Conservation (phyloP, 2,113 vertebrate species). For the Chaetura pelagica region DNA sequence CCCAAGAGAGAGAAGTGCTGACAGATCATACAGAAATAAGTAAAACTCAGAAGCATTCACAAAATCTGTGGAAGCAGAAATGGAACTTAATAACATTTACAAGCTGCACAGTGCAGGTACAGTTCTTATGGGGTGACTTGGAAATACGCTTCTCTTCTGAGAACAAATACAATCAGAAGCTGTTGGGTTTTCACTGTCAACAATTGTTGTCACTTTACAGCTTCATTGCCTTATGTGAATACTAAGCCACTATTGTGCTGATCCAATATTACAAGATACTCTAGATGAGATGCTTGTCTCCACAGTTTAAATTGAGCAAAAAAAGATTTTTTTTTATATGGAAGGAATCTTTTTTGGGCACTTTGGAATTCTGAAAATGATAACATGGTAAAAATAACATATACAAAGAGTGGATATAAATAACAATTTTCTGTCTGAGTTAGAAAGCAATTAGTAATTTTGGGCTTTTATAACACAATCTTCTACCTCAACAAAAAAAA, state of each 20-base stretch:
- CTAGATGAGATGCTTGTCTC: neutral
- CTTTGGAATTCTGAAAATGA: neutral
- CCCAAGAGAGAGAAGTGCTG: neutral
- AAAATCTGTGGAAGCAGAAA: neutral
- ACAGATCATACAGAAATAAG: neutral
- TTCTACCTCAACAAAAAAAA: neutral
- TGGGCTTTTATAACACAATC: neutral
- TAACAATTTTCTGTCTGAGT: neutral
- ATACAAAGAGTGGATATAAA: neutral
- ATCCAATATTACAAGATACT: neutral
- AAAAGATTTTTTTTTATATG: neutral
- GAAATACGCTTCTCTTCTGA: neutral
- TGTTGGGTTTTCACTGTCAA: neutral
- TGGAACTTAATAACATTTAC: neutral
- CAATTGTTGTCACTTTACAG: neutral
- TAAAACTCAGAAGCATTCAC: neutral
- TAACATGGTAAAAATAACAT: neutral
- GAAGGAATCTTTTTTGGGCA: neutral
- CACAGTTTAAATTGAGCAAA: neutral
- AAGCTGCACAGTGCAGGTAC: neutral
- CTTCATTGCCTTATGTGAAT: neutral
- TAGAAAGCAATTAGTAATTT: neutral
- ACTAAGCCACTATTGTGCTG: neutral
- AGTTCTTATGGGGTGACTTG: neutral
- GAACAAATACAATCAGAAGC: neutral